Evolutionary conservation across 2,797 vertebrate species (phyloP).

Genomic region (Danio aesculapii): DNA sequence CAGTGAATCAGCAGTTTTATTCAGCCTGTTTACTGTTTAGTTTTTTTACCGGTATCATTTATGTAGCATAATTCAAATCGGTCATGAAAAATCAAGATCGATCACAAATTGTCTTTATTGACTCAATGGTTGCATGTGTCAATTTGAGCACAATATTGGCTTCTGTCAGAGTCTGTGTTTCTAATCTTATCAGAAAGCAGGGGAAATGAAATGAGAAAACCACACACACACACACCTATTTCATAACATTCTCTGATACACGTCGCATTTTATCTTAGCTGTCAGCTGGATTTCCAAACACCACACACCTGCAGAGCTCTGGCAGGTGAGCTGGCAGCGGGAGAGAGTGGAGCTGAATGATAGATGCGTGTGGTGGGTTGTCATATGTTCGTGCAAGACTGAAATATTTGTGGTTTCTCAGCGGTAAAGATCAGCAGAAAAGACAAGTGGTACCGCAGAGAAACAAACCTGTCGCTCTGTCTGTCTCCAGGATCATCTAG

Average conservation of each 20-base stretch:
- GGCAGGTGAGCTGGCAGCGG: slow-evolving; percentile 67
- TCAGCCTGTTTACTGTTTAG: too few relatives aligned
- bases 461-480: slow-evolving; percentile 42
- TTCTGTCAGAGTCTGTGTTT: slow-evolving; percentile 22
- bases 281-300: slow-evolving; percentile 68
- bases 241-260: slow-evolving; percentile 65
- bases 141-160: neutral
- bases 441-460: slow-evolving; percentile 64
- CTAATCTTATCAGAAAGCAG: slow-evolving; percentile 24
- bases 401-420: slow-evolving; percentile 75
- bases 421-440: slow-evolving; percentile 63
- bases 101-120: too few relatives aligned
- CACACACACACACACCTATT: slow-evolving; percentile 51
- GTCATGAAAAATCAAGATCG: too few relatives aligned
- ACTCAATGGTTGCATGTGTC: neutral
- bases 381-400: slow-evolving; percentile 63
- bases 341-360: slow-evolving; percentile 49
- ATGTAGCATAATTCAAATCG: too few relatives aligned
- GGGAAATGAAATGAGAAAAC: slow-evolving; percentile 18
- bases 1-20: too few relatives aligned
- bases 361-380: slow-evolving; percentile 47
- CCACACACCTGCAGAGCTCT: slow-evolving; percentile 65
- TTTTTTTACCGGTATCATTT: too few relatives aligned
- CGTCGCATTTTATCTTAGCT: slow-evolving; percentile 70
- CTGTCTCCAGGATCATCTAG: slow-evolving; percentile 88